These are phyloP conservation scores for Diplodus sargus DNA, from an alignment of 2,797 vertebrate genomes.

Conservation along the genomic window DNA sequence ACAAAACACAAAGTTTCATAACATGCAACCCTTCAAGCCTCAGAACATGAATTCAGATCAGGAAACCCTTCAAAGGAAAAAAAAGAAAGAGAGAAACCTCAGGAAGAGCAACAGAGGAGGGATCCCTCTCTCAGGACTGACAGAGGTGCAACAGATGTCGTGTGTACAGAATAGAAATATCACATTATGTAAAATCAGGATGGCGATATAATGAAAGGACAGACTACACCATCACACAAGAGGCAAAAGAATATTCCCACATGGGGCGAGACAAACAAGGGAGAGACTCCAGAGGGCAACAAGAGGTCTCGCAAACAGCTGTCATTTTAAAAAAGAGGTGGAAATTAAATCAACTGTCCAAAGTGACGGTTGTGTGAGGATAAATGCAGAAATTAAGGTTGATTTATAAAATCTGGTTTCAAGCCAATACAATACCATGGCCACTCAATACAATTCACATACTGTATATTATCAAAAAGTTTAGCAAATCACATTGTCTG, in stretches of 20 bases:
- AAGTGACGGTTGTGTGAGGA: not conserved
- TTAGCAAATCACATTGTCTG: not conserved
- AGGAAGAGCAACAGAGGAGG: not conserved
- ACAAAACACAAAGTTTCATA: no score
- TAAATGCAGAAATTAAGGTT: not conserved
- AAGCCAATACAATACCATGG: not conserved
- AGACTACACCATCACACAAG: not conserved
- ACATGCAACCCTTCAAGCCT: no score
- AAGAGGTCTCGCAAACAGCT: not conserved
- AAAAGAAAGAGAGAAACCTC: not conserved
- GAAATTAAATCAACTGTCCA: not conserved
- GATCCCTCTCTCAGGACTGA: not conserved
- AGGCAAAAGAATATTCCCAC: not conserved
- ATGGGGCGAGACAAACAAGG: not conserved
- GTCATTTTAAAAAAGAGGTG: not conserved
- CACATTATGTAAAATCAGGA: not conserved
- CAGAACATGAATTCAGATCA: no score
- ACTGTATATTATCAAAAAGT: not conserved
- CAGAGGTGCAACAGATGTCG: not conserved
- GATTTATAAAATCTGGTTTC: not conserved
- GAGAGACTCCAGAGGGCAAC: not conserved
- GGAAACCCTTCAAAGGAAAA: not conserved
- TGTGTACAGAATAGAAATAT: not conserved
- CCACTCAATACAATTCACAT: not conserved
- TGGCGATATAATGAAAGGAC: not conserved